Evolutionary conservation across 2,113 vertebrate species (phyloP).

Genomic region (Perca schrenkii): DNA sequence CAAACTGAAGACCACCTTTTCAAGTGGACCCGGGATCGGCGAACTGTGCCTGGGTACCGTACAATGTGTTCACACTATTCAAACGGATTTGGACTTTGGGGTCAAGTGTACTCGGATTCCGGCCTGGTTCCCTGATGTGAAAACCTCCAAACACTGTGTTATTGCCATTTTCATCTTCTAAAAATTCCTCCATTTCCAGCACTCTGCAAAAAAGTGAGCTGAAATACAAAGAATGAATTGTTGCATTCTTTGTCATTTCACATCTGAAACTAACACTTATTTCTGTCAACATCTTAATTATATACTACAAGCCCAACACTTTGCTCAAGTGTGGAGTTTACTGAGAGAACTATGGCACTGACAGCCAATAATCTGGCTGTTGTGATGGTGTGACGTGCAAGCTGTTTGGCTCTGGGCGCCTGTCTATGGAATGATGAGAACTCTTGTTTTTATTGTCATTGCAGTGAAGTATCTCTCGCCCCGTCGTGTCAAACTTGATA

Average conservation of each 20-base stretch:
- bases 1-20: too few species aligned
- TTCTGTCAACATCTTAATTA: conserved; percentile 63
- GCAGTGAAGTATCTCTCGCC: conserved; percentile 37
- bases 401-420: conserved; percentile 53
- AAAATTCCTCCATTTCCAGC: background rate
- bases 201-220: background rate
- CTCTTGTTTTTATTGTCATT: conserved; percentile 62
- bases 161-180: background rate
- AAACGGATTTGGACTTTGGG: too few species aligned
- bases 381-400: conserved; percentile 62
- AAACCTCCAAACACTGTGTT: background rate
- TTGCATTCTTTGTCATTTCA: conserved; percentile 65
- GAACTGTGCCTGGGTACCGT: too few species aligned
- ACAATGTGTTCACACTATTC: too few species aligned
- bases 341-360: conserved; percentile 29
- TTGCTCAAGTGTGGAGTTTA: conserved; percentile 49
- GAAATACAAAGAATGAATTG: conserved; percentile 51
- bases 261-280: conserved; percentile 45
- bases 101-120: too few species aligned
- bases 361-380: conserved; percentile 54
- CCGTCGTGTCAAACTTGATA: conserved; percentile 54
- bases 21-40: too few species aligned
- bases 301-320: conserved; percentile 40
- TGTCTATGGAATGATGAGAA: conserved; percentile 61
- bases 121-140: too few species aligned